phyloP scores from a whole-genome alignment of 1,140 invertebrate species.

The Teleogryllus occipitalis region DNA sequence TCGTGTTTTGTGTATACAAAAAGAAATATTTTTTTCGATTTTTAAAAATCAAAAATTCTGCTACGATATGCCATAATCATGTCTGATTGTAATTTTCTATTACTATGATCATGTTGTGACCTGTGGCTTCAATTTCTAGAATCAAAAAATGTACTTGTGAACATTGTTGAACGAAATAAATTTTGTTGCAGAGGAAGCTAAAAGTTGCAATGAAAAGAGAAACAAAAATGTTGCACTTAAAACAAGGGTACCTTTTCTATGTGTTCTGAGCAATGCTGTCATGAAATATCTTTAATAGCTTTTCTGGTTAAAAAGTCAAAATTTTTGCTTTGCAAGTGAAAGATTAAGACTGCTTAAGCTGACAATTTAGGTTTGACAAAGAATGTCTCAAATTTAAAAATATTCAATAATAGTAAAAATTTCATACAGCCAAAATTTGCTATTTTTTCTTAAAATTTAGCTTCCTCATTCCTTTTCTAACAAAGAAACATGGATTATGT shows the following conservation, averaged over 20 bases:
- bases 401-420: not conserved
- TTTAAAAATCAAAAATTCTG: not conserved
- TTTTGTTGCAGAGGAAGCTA: not conserved
- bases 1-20: not conserved
- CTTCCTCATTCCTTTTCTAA: not conserved
- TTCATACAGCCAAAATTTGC: not conserved
- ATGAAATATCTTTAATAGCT: not conserved
- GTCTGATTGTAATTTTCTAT: not conserved
- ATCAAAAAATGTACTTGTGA: not conserved
- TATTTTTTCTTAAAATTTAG: constrained; percentile 6
- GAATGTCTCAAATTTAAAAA: not conserved
- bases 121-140: not conserved
- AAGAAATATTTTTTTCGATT: not conserved
- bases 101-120: not conserved
- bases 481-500: not conserved
- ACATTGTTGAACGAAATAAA: not conserved
- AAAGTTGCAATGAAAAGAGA: not conserved
- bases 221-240: not conserved
- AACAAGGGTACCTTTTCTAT: not conserved
- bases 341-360: not conserved
- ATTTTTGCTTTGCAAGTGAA: not conserved
- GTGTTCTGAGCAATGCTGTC: not conserved
- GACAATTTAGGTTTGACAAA: not conserved
- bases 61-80: not conserved
- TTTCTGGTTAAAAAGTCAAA: not conserved